Percentiles rank a stretch among this genome's conserved stretches.
Evolutionary conservation across 2,797 vertebrate genomes (phyloP).

Genomic region (Astyanax mexicanus): DNA sequence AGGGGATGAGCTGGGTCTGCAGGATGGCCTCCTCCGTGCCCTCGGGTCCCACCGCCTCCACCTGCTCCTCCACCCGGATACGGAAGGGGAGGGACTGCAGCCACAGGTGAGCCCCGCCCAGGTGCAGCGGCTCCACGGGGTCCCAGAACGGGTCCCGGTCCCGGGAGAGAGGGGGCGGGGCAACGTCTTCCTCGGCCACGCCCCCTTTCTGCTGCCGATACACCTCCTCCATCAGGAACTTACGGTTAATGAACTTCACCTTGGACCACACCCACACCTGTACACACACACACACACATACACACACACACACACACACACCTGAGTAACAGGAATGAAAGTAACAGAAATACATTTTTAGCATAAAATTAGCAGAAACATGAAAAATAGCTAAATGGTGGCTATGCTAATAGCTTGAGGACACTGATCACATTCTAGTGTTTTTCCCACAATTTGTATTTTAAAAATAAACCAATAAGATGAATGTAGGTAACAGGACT

Average conservation of each 20-base stretch:
- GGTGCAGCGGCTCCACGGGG: conserved; percentile 82
- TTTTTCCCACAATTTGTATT: too few species aligned
- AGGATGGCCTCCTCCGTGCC: conserved; percentile 85
- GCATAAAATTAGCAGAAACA: too few species aligned
- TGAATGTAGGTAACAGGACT: too few species aligned
- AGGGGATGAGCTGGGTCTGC: conserved; percentile 80
- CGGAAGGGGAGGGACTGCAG: conserved; percentile 87
- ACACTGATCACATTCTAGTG: too few species aligned
- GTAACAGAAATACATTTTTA: too few species aligned
- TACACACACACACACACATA: not conserved
- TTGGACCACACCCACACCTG: conserved; percentile 94
- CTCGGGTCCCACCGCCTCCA: conserved; percentile 86
- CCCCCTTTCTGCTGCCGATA: conserved; percentile 78
- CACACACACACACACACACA: too few species aligned
- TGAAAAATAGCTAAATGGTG: too few species aligned
- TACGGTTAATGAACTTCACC: conserved; percentile 90
- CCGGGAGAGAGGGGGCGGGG: conserved; percentile 62
- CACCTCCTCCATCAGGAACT: conserved; percentile 90
- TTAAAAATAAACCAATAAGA: too few species aligned
- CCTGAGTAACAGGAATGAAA: too few species aligned
- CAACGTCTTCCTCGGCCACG: conserved; percentile 61
- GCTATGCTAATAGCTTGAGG: too few species aligned
- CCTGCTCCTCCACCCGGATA: conserved; percentile 85
- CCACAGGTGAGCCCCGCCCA: conserved; percentile 90
- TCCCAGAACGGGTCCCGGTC: conserved; percentile 92